Evolutionary conservation across 2,888 invertebrate species (phyloP), one percentile per base, ranked within the genome.

Genomic region (Microchrysa polita): DNA sequence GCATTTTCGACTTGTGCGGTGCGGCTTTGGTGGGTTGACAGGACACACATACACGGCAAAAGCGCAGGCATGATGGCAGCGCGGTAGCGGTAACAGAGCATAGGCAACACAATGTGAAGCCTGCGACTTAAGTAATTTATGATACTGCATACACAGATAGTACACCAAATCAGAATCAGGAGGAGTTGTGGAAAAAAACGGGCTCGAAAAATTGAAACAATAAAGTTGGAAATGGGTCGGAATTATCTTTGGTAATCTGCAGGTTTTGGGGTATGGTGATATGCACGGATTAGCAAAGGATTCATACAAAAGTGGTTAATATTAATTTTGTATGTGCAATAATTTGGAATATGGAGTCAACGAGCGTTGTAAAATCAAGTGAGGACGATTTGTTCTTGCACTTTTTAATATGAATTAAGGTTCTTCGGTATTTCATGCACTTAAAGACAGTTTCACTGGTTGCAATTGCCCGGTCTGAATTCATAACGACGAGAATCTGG

Each of bases 1-100:
- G 69, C 69, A 69, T 20, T 69, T 69, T 69, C 40, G n/a, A 69
- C 69, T 69, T 34, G 69, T 65, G 65, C n/a, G n/a, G n/a, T n/a
- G 65, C 10, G 10, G 48, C 48, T n/a, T 42, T n/a, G 48, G 48
- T 7, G 27, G 27, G 27, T 34, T 34, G 27, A 34, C 27, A n/a
- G n/a, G n/a, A n/a, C n/a, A n/a, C n/a, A n/a, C n/a, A n/a, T n/a
- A 34, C 27, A 34, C 27, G 27, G 27, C 27, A 2, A 2, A 7
- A 34, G 4, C 27, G 4, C 27, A 34, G 27, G 27, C 27, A 34
- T 34, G 27, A 48, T n/a, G 48, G 16, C 48, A 48, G 10, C 16
- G 12, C 16, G 12, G 48, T 48, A n/a, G n/a, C n/a, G 16, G 48
- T 10, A 5, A 48, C 16, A n/a, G n/a, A n/a, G n/a, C n/a, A n/a